These are phyloP conservation scores for Megalonaias nervosa DNA, from an alignment of 1,140 invertebrate species.

Conservation along the genomic window DNA sequence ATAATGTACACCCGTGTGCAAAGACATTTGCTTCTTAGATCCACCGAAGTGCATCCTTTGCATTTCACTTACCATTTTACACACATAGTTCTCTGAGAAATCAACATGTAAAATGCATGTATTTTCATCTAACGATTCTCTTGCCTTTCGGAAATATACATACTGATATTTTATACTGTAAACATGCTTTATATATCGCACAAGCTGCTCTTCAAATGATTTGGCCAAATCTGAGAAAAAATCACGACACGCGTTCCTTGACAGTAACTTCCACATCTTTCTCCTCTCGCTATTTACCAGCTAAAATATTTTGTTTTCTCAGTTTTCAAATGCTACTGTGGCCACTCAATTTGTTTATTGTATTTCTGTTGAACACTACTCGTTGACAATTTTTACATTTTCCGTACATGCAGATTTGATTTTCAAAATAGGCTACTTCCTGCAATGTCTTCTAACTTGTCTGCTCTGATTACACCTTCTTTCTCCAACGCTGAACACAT, in stretches of 20 bases:
- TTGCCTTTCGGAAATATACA: background rate
- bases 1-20: background rate
- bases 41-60: slow-evolving; percentile 45
- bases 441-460: background rate
- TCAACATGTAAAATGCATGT: slow-evolving; percentile 41
- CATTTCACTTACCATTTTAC: slow-evolving; percentile 21
- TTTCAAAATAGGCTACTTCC: slow-evolving; percentile 11
- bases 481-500: slow-evolving; percentile 26
- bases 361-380: slow-evolving; percentile 1
- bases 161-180: background rate
- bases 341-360: slow-evolving; percentile 12
- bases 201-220: slow-evolving; percentile 4
- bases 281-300: slow-evolving; percentile 13
- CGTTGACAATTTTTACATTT: slow-evolving; percentile 24
- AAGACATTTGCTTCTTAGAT: slow-evolving; percentile 31
- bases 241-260: slow-evolving; percentile 3
- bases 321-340: slow-evolving; percentile 16
- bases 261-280: slow-evolving; percentile 4
- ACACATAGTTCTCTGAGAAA: slow-evolving; percentile 42
- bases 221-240: background rate
- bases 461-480: slow-evolving; percentile 5
- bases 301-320: slow-evolving; percentile 18
- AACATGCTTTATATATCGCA: slow-evolving; percentile 2
- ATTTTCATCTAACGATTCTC: slow-evolving; percentile 8
- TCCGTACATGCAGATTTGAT: slow-evolving; percentile 36